Base-by-base conservation (phyloP, 1,140 invertebrate genomes). In the Mamestra configurata region DNA sequence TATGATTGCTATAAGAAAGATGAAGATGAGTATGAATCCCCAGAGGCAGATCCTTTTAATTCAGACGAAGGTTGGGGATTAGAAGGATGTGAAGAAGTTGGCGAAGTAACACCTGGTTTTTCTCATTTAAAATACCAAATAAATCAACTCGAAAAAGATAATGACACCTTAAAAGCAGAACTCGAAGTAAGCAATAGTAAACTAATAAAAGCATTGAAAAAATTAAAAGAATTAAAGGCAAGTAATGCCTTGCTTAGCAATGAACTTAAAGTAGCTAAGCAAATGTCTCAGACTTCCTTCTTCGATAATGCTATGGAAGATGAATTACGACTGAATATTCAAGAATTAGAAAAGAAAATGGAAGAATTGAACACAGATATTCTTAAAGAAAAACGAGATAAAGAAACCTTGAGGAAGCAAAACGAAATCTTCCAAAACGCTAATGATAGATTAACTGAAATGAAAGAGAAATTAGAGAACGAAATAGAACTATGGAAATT, bases 391-490 rank as follows among this genome's bases (percentile, higher is more conserved):
- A 95, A 96, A 71, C 81, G 87, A 0, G 97, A 98, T 79, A 97
- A 97, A 85, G 96, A 97, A 77, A 94, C 95, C 82, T 86, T 98
- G 6, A 80, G 95, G 18, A 97, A 98, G 85, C 96, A 96, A 89
- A 96, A 98, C 70, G 97, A 98, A 81, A 96, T 97, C 6, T 90
- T 98, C 10, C 96, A 96, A 3, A 95, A 96, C 20, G 97, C 97
- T n/a, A 98, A 98, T 88, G 97, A 98, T 46, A 96, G 96, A 64
- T 96, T 98, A 82, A 90, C 96, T 3, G 97, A 98, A 86, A 96
- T 97, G 91, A 98, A 98, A 93, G 97, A 98, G 89, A 97, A 97
- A 79, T 96, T 98, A 92, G 97, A 98, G 82, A 95, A 95, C 85
- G 97, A 97, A 89, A 95, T 97, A 79, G 96, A 97, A 82, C 95